Conservation (phyloP, 2,797 vertebrate species). For the Stomatorhinus walkeri region DNA sequence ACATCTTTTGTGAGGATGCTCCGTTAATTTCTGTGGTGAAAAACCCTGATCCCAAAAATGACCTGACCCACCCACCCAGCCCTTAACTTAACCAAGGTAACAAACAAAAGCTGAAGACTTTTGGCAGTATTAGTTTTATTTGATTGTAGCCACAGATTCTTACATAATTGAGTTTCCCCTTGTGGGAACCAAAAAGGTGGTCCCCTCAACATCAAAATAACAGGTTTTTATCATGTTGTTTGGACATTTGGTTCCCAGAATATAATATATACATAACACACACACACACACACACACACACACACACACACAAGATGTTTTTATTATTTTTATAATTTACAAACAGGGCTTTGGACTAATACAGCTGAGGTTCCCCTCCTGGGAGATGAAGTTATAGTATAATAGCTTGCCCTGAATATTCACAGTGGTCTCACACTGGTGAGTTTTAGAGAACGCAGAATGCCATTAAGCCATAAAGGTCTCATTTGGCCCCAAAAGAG, state of each 20-base stretch:
- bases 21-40: background rate
- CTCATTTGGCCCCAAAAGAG: background rate
- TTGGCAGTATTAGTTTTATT: background rate
- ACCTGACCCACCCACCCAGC: background rate
- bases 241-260: background rate
- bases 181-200: background rate
- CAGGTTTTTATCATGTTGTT: background rate
- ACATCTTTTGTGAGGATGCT: background rate
- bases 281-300: background rate
- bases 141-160: background rate
- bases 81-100: background rate
- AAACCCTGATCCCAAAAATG: background rate
- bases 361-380: background rate
- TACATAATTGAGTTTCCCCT: background rate
- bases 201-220: background rate
- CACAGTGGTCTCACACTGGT: background rate
- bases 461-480: background rate
- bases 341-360: background rate
- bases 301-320: background rate
- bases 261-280: background rate
- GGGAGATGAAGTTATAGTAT: background rate
- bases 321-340: background rate
- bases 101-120: background rate
- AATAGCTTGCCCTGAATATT: background rate
- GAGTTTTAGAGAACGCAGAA: background rate